Evolutionary conservation across 2,797 vertebrate genomes (phyloP), one percentile per base, ranked within the genome.

Genomic region (Ctenopoma kingsleyae): DNA sequence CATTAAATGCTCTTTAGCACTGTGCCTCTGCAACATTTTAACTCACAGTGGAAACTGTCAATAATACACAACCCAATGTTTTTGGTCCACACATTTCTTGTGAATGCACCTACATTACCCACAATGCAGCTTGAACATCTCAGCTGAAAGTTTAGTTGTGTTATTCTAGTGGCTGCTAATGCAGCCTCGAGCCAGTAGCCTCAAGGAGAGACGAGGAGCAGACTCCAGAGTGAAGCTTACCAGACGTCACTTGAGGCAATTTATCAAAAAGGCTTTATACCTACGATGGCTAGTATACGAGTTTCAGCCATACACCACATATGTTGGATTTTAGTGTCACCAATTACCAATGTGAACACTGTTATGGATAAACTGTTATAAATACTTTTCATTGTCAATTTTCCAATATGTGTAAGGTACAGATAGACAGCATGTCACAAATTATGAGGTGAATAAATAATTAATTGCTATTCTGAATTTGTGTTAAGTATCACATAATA

Each of bases 391-490:
- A 41, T 41, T 23, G 11, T 48, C 5, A 6, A 5, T 32, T 32
- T 32, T 3, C 30, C 30, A 32, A 8, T 8, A 6, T 6, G 6
- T 6, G 8, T 36, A 12, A 36, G 1, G 3, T 11, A 36, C 1
- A 36, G 32, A 32, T 9, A 6, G 4, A 23, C 23, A 10, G 63
- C 11, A 64, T 43, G 16, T 36, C 15, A 43, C 17, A 6, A 57
- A 17, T 43, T 43, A 57, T 35, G n/a, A 44, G 17, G 35, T 19
- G 3, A 5, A 66, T 67, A 38, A 27, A n/a, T 66, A 40, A 59
- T 73, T 48, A 5, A 38, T 16, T 30, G 11, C 9, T 7, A 16
- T 17, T 15, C 20, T 25, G 9, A 16, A 15, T 6, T 13, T 40
- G 20, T 25, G 1, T 44, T 30, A 19, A 16, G n/a, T 7, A 32